Conservation (phyloP, 2,888 invertebrate species). For the Drosophila anomalata region DNA sequence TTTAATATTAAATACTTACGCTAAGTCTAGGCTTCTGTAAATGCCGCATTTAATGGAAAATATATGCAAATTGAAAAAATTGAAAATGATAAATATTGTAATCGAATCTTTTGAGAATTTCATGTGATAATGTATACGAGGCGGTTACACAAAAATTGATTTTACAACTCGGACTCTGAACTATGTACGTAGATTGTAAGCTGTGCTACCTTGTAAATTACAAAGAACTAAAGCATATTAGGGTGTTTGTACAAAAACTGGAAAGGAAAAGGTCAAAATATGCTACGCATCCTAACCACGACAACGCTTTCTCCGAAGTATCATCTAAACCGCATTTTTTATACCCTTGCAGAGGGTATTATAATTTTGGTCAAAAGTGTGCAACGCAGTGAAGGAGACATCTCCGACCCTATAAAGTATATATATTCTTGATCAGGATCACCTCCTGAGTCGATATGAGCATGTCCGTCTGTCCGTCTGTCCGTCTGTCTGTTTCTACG, state of each 20-base stretch:
- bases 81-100: constrained; percentile 40
- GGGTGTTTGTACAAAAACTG: constrained; percentile 65
- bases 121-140: constrained; percentile 78
- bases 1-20: constrained; percentile 48
- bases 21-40: constrained; percentile 74
- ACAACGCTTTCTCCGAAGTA: background rate
- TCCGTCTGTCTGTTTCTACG: too few relatives aligned
- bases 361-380: too few relatives aligned
- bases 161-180: constrained; percentile 61
- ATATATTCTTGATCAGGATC: too few relatives aligned
- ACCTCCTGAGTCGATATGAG: too few relatives aligned
- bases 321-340: background rate
- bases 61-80: constrained; percentile 16
- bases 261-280: background rate
- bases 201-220: constrained; percentile 57
- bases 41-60: constrained; percentile 69
- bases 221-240: constrained; percentile 58
- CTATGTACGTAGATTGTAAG: constrained; percentile 34
- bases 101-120: constrained; percentile 75
- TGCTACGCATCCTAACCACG: background rate
- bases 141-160: constrained; percentile 65
- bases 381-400: too few relatives aligned
- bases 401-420: too few relatives aligned
- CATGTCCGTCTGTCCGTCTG: too few relatives aligned
- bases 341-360: too few relatives aligned